Evolutionary conservation across 2,113 vertebrate genomes (phyloP).

Genomic region (Callionymus lyra): DNA sequence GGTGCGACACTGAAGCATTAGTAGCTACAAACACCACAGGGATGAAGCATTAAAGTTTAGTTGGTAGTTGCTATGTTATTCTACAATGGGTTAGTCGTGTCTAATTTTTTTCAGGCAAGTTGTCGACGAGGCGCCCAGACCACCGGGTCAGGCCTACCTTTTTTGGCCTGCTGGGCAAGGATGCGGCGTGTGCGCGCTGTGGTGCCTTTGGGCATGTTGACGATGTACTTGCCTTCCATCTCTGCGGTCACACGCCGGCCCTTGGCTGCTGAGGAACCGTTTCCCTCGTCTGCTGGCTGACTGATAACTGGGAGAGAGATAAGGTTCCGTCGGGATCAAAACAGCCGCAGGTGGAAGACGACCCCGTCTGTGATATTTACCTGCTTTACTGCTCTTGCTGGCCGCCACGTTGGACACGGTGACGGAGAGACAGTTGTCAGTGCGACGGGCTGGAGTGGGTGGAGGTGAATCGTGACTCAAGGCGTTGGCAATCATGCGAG

Average conservation of each 20-base stretch:
- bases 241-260: conserved; percentile 82
- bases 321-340: not conserved
- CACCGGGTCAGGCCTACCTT: conserved; percentile 70
- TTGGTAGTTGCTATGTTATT: not conserved
- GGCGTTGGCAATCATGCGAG: conserved; percentile 89
- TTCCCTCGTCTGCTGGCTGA: conserved; percentile 57
- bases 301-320: conserved; percentile 49
- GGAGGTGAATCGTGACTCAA: conserved; percentile 82
- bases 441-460: conserved; percentile 64
- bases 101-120: conserved; percentile 5
- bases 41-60: not conserved
- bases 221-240: conserved; percentile 94
- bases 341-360: not conserved
- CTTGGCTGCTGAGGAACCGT: conserved; percentile 62
- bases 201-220: conserved; percentile 94
- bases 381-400: conserved; percentile 69
- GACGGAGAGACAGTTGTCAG: conserved; percentile 80
- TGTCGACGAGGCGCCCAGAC: conserved; percentile 20
- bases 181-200: conserved; percentile 82
- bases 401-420: conserved; percentile 83
- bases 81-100: conserved; percentile 16
- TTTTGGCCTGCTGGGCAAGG: conserved; percentile 83
- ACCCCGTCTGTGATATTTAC: conserved; percentile 38
- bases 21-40: no score
- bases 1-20: no score